phyloP scores from a whole-genome alignment of 2,797 vertebrate genomes.

The Scolopax bukidnonensis region DNA sequence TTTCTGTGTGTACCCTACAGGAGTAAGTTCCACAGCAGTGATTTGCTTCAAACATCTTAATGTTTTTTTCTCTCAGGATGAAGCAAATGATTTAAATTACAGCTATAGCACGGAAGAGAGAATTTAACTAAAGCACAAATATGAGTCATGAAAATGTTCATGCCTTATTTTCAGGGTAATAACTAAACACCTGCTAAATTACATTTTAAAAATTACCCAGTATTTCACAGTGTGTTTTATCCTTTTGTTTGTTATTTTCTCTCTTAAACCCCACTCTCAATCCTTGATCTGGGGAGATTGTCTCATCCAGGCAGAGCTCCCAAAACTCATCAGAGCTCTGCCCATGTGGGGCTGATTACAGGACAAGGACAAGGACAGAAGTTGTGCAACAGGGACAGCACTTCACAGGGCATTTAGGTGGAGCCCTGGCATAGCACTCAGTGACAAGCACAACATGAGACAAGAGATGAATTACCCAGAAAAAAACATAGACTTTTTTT shows the following conservation, averaged over 20 bases:
- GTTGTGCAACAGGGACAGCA: not conserved
- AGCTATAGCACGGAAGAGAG: not conserved
- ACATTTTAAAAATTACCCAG: not conserved
- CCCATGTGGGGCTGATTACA: not conserved
- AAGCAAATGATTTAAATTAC: constrained; percentile 48
- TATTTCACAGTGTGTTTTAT: constrained; percentile 36
- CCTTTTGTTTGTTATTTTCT: constrained; percentile 21
- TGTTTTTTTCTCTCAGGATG: not conserved
- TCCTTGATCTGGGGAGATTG: constrained; percentile 25
- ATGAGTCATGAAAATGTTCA: constrained; percentile 53
- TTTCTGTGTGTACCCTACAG: not conserved
- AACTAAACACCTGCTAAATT: constrained; percentile 61
- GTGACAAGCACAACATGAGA: not conserved
- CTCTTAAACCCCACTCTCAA: not conserved
- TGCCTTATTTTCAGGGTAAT: constrained; percentile 54
- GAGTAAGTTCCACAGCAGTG: not conserved
- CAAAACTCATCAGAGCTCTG: not conserved
- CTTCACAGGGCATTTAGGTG: accelerated
- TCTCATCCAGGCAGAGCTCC: not conserved
- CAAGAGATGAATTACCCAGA: not conserved
- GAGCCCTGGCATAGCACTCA: not conserved
- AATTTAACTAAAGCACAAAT: constrained; percentile 34
- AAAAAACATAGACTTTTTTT: not conserved
- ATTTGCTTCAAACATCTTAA: constrained; percentile 12
- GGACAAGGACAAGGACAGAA: not conserved